Percentiles rank a stretch among this genome's conserved stretches.
These are phyloP conservation scores for Pimpla rufipes DNA, from an alignment of 2,888 invertebrate species.

Conservation along the genomic window DNA sequence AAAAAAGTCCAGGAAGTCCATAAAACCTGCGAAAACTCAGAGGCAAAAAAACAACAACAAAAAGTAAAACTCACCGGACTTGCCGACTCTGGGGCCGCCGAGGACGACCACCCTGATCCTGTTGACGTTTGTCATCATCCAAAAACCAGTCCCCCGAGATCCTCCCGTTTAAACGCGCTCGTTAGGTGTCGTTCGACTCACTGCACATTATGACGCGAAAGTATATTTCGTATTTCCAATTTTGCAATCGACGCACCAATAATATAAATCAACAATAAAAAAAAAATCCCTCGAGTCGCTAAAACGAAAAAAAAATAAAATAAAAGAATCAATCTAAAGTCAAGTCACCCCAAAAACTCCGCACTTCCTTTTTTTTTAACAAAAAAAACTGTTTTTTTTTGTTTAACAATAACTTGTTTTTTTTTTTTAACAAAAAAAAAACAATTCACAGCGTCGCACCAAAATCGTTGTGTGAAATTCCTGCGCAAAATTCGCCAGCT, in stretches of 20 bases:
- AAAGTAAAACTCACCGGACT: conserved; percentile 89
- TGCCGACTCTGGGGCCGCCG: conserved; percentile 92
- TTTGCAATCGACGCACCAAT: conserved; percentile 6
- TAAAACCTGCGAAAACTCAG: too few relatives aligned
- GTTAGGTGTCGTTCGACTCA: conserved; percentile 77
- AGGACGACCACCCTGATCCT: conserved; percentile 93
- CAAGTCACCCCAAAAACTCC: too few relatives aligned
- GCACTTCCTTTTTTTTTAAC: too few relatives aligned
- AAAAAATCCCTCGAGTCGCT: too few relatives aligned
- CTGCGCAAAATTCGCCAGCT: too few relatives aligned
- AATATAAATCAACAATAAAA: background rate
- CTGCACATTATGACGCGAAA: conserved; percentile 69
- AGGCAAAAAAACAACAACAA: conserved; percentile 14
- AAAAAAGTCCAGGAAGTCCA: background rate
- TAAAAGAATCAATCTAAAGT: too few relatives aligned
- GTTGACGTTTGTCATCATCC: conserved; percentile 91
- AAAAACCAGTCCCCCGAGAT: conserved; percentile 61
- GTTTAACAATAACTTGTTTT: too few relatives aligned
- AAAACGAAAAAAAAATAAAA: background rate
- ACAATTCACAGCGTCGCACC: background rate
- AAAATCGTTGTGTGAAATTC: too few relatives aligned
- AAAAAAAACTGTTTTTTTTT: too few relatives aligned
- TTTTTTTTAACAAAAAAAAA: too few relatives aligned
- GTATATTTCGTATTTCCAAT: conserved; percentile 14
- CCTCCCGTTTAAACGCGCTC: conserved; percentile 28